These are phyloP conservation scores for Gymnocephalus cernua DNA, from an alignment of 2,113 vertebrate species.

Conservation along the genomic window DNA sequence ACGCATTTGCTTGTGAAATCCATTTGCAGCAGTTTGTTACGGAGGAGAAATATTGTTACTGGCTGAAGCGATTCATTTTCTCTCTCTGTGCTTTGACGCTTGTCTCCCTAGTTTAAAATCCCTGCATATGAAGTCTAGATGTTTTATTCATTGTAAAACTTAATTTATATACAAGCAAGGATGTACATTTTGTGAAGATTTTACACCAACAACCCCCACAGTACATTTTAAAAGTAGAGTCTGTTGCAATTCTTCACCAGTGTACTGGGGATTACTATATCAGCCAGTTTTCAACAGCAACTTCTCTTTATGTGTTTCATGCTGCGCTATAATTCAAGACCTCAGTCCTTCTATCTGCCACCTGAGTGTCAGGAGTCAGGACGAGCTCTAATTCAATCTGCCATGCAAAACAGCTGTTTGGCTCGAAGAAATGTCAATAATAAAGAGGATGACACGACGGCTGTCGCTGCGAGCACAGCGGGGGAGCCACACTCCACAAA, in stretches of 20 bases:
- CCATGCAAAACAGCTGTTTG: constrained; percentile 82
- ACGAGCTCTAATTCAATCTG: constrained; percentile 77
- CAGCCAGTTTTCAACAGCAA: constrained; percentile 23
- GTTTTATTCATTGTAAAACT: constrained; percentile 74
- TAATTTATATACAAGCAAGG: constrained; percentile 69
- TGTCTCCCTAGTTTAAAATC: constrained; percentile 64
- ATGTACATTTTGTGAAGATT: constrained; percentile 44
- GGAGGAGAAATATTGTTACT: constrained; percentile 70
- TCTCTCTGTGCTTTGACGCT: constrained; percentile 61
- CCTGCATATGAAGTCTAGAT: constrained; percentile 57
- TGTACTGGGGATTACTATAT: constrained; percentile 18
- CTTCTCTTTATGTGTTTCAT: constrained; percentile 15
- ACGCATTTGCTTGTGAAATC: constrained; percentile 53
- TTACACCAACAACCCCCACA: constrained; percentile 53
- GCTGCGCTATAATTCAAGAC: constrained; percentile 28
- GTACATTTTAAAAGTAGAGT: constrained; percentile 48
- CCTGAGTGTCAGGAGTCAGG: constrained; percentile 62
- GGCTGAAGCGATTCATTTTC: constrained; percentile 70
- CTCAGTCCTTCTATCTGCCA: constrained; percentile 56
- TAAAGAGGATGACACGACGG: constrained; percentile 77
- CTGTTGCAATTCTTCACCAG: constrained; percentile 35
- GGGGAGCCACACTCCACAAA: constrained; percentile 67
- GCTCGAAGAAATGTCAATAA: constrained; percentile 79
- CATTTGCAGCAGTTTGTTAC: constrained; percentile 71
- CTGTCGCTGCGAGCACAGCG: constrained; percentile 71